phyloP scores from a whole-genome alignment of 2,797 vertebrate species.

The Melanotaenia boesemani region DNA sequence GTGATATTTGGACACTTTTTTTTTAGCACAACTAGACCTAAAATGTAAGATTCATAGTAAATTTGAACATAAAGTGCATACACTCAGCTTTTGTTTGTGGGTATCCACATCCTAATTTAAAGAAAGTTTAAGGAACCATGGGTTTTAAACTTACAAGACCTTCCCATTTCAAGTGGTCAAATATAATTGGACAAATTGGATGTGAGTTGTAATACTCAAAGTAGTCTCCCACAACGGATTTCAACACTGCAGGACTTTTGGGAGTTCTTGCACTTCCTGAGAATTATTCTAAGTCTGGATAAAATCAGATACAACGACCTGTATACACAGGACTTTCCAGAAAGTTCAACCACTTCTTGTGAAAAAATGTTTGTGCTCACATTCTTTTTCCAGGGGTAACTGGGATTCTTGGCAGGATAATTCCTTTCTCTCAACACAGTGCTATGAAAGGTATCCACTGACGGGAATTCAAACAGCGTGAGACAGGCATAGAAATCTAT shows the following conservation, averaged over 20 bases:
- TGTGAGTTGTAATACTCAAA: background rate
- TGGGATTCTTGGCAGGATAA: slow-evolving; percentile 18
- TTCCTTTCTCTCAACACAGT: slow-evolving; percentile 18
- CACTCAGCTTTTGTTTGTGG: no score
- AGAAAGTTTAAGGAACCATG: background rate
- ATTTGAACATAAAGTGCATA: background rate
- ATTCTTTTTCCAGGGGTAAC: slow-evolving; percentile 32
- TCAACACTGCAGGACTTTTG: background rate
- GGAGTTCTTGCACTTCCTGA: background rate
- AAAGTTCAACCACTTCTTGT: slow-evolving; percentile 16
- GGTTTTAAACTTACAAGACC: background rate
- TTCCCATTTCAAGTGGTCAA: background rate
- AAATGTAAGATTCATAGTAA: background rate
- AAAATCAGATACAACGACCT: slow-evolving; percentile 5
- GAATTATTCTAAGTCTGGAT: slow-evolving; percentile 5
- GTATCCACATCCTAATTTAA: background rate
- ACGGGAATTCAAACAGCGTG: background rate
- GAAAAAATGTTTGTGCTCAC: slow-evolving; percentile 11
- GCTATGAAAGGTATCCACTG: slow-evolving; percentile 10
- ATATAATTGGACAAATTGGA: background rate
- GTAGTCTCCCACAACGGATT: background rate
- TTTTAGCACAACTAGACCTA: background rate
- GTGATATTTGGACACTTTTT: background rate
- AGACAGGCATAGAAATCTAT: slow-evolving; percentile 10
- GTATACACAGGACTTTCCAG: background rate